A percentile compares a stretch with the other conserved stretches of the same genome.
Evolutionary conservation across 92 coral and sea anemone species (phyloP).

Genomic region (Zoanthus solanderi): DNA sequence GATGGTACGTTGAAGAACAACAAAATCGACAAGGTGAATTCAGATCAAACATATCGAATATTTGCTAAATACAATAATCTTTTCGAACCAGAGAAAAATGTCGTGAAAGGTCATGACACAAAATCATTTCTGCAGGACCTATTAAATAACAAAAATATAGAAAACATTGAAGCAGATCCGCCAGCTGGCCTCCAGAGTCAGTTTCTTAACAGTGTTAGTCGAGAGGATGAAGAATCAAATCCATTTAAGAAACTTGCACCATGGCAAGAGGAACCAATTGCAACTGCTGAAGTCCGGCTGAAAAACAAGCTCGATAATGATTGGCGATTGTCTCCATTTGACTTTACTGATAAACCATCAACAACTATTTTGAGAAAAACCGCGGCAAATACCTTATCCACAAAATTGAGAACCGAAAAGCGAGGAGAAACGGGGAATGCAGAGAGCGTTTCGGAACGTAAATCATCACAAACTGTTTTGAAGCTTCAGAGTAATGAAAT

Average conservation of each 20-base stretch:
- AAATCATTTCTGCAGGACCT: neutral
- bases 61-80: neutral
- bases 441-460: neutral
- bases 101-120: neutral
- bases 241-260: constrained; percentile 23
- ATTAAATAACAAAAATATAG: neutral
- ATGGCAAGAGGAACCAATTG: constrained; percentile 11
- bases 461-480: neutral
- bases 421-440: neutral
- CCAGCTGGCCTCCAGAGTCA: neutral
- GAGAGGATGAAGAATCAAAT: neutral
- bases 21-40: neutral
- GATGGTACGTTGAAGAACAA: neutral
- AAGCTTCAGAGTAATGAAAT: neutral
- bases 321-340: constrained; percentile 25
- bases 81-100: neutral
- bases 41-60: neutral
- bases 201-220: neutral
- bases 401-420: neutral
- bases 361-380: neutral
- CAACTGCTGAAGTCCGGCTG: neutral
- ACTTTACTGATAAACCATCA: neutral
- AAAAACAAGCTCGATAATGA: neutral
- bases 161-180: neutral
- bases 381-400: neutral